Evolutionary conservation across 2,797 vertebrate genomes (phyloP).

Genomic region (Cynopterus sphinx): DNA sequence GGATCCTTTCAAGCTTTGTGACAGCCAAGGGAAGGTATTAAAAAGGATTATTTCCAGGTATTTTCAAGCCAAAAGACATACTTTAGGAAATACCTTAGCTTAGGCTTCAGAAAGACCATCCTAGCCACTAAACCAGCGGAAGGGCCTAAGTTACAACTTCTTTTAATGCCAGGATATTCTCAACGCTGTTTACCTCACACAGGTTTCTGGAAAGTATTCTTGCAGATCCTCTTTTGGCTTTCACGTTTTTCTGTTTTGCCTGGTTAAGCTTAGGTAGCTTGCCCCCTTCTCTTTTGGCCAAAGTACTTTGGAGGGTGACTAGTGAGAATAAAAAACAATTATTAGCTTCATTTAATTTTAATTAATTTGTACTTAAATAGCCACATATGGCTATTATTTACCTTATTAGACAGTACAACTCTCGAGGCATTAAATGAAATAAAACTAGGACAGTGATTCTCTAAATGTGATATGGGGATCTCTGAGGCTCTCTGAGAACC

Average conservation of each 20-base stretch:
- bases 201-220: not conserved
- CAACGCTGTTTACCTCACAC: not conserved
- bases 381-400: not conserved
- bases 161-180: not conserved
- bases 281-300: not conserved
- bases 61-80: constrained; percentile 30
- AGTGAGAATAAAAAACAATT: not conserved
- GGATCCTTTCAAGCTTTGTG: constrained; percentile 51
- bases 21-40: constrained; percentile 23
- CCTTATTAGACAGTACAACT: not conserved
- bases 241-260: not conserved
- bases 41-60: constrained; percentile 24
- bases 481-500: not conserved
- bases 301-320: not conserved
- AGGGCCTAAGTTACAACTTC: not conserved
- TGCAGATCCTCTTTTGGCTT: not conserved
- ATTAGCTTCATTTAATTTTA: not conserved
- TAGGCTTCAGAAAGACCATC: not conserved
- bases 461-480: not conserved
- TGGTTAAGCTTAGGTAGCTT: not conserved
- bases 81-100: not conserved
- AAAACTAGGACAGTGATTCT: not conserved
- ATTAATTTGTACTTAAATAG: not conserved
- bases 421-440: not conserved
- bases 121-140: not conserved